Conservation (phyloP, 2,888 invertebrate genomes). For the Pachliopta kotzebuea region DNA sequence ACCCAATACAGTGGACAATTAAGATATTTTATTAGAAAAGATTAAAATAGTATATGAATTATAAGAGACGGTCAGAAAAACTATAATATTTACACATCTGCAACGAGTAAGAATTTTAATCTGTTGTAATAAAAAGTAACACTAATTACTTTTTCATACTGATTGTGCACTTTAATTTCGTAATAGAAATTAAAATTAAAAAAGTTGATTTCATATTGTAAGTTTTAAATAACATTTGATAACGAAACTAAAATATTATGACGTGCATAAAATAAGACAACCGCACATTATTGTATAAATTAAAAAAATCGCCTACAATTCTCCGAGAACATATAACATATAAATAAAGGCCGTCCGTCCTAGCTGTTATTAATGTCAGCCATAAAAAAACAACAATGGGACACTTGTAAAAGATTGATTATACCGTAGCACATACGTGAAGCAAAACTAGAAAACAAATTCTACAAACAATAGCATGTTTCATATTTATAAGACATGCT, state of each 20-base stretch:
- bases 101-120: not conserved
- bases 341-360: not conserved
- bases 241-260: not conserved
- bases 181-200: no score
- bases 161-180: no score
- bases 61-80: no score
- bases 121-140: not conserved
- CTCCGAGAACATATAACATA: not conserved
- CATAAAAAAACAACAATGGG: not conserved
- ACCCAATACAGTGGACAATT: conserved; percentile 7
- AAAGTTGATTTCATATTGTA: no score
- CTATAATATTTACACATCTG: no score
- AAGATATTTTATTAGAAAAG: not conserved
- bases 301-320: not conserved
- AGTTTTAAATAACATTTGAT: not conserved
- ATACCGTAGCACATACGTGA: not conserved
- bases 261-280: not conserved
- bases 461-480: not conserved
- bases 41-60: not conserved
- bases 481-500: not conserved
- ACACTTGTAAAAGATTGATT: conserved; percentile 2
- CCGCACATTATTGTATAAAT: not conserved
- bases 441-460: not conserved
- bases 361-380: conserved; percentile 1
- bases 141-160: not conserved